These are phyloP conservation scores for Motacilla alba DNA, from an alignment of 2,113 vertebrate species.

Conservation along the genomic window DNA sequence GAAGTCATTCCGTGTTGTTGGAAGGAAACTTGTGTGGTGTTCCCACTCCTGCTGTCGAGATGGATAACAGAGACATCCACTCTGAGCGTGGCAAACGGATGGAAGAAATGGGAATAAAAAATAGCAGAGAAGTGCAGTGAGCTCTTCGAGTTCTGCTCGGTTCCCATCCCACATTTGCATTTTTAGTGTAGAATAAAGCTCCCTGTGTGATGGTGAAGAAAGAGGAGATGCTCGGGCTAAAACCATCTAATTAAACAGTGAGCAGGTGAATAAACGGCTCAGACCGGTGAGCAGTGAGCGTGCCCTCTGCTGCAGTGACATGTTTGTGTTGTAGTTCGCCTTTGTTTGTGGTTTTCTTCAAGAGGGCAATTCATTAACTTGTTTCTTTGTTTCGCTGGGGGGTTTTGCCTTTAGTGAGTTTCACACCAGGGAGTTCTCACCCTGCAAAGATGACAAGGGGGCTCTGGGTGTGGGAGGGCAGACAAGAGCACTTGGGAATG, in stretches of 20 bases:
- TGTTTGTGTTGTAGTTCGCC: background rate
- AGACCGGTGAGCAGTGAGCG: background rate
- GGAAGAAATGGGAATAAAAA: background rate
- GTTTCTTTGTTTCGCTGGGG: background rate
- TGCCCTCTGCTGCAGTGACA: background rate
- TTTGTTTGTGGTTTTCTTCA: conserved; percentile 7
- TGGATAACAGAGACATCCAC: background rate
- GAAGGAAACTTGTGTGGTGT: background rate
- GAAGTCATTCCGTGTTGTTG: background rate
- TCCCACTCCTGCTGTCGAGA: background rate
- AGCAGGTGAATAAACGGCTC: background rate
- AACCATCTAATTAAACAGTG: background rate
- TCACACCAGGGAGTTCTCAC: background rate
- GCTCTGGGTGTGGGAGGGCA: background rate
- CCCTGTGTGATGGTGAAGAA: background rate
- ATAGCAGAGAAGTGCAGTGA: background rate
- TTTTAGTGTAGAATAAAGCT: background rate
- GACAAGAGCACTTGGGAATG: background rate
- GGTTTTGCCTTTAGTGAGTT: background rate
- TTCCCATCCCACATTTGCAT: background rate
- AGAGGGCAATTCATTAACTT: background rate
- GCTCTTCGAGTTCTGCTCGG: background rate
- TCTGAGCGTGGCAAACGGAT: background rate
- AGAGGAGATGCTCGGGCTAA: background rate
- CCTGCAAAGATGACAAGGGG: background rate